A percentile compares a stretch with the other conserved stretches of the same genome.
Conservation (phyloP, 2,888 invertebrate species). For the Amphipoea lucens region DNA sequence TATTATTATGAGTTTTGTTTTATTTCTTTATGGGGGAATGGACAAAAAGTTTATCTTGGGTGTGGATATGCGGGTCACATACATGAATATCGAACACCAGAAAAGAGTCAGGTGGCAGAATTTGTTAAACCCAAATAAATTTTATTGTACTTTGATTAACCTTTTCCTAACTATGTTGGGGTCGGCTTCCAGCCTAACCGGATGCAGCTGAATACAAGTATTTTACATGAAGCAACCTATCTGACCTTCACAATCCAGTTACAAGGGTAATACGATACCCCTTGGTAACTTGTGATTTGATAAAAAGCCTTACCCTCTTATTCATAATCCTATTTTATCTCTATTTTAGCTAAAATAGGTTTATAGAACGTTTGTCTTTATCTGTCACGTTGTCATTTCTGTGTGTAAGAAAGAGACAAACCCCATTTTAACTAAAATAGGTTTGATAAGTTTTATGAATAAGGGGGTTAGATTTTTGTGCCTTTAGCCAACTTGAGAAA, state of each 20-base stretch:
- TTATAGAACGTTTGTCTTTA: too few species aligned
- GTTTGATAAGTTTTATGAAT: too few species aligned
- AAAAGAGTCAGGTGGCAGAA: neutral
- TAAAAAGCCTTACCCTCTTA: too few species aligned
- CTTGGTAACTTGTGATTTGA: neutral
- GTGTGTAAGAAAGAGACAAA: too few species aligned
- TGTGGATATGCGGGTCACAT: constrained; percentile 16
- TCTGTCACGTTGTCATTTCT: too few species aligned
- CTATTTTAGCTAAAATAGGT: too few species aligned
- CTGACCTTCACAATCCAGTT: neutral
- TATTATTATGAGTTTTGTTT: constrained; percentile 37
- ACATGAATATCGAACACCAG: too few species aligned
- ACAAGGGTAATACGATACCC: neutral
- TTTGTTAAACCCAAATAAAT: neutral
- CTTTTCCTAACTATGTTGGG: neutral
- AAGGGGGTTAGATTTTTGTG: neutral
- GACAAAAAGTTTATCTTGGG: neutral
- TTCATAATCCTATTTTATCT: too few species aligned
- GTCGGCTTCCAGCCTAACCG: neutral
- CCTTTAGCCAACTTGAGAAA: neutral
- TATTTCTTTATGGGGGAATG: neutral
- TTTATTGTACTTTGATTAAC: neutral
- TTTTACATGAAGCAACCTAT: too few species aligned
- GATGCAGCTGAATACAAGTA: too few species aligned
- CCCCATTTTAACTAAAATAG: too few species aligned